Evolutionary conservation across 2,797 vertebrate genomes (phyloP).

Genomic region (Salarias fasciatus): DNA sequence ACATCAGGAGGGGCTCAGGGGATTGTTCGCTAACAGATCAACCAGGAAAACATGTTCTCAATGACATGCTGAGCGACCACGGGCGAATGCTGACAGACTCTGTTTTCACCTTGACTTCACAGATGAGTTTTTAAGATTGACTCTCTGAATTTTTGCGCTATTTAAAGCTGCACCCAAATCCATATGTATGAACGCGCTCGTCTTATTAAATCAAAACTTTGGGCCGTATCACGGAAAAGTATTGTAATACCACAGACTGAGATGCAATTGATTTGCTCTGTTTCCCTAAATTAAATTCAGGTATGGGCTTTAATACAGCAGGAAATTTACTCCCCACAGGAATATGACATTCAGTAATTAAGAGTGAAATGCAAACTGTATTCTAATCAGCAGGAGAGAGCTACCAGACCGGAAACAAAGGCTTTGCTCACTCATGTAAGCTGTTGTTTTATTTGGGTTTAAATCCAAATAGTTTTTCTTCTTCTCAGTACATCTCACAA

Average conservation of each 20-base stretch:
- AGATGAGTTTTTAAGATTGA: slow-evolving; percentile 17
- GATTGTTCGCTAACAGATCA: slow-evolving; percentile 47
- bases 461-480: too few relatives aligned
- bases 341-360: slow-evolving; percentile 47
- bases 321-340: slow-evolving; percentile 44
- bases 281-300: slow-evolving; percentile 50
- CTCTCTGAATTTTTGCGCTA: slow-evolving; percentile 24
- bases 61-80: slow-evolving; percentile 47
- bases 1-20: slow-evolving; percentile 52
- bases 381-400: slow-evolving; percentile 33
- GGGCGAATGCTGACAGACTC: slow-evolving; percentile 5
- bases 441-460: not conserved
- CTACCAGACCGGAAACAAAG: not conserved
- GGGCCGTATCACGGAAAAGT: slow-evolving; percentile 11
- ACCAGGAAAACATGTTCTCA: slow-evolving; percentile 46
- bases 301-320: slow-evolving; percentile 29
- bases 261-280: slow-evolving; percentile 40
- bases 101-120: slow-evolving; percentile 19
- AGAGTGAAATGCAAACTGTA: slow-evolving; percentile 36
- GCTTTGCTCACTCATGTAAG: not conserved
- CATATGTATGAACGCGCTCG: slow-evolving; percentile 7
- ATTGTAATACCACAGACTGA: slow-evolving; percentile 40
- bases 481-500: too few relatives aligned
- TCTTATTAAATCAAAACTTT: slow-evolving; percentile 42
- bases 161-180: slow-evolving; percentile 10